A percentile compares a stretch with the other conserved stretches of the same genome.
Conservation (phyloP, 2,797 vertebrate genomes). For the Uromys caudimaculatus region DNA sequence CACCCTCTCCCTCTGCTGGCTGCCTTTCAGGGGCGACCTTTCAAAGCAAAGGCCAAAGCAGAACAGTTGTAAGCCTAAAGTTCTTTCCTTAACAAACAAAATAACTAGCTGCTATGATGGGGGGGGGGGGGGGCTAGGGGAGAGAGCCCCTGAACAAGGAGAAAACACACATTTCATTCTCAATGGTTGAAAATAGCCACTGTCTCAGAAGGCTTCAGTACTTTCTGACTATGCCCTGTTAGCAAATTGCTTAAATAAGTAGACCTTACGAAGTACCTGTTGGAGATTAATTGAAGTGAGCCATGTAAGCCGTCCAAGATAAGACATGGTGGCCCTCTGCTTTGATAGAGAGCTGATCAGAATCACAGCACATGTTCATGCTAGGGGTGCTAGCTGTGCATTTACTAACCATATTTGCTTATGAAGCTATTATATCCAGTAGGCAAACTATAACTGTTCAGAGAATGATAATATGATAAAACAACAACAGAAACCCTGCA, state of each 20-base stretch:
- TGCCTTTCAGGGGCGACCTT: constrained; percentile 75
- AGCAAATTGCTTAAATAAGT: constrained; percentile 59
- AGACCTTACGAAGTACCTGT: background rate
- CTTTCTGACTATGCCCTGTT: constrained; percentile 46
- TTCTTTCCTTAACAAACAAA: constrained; percentile 65
- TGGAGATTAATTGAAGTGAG: constrained; percentile 49
- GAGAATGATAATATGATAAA: constrained; percentile 4
- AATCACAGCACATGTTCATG: background rate
- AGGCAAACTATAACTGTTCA: background rate
- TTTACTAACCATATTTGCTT: constrained; percentile 17
- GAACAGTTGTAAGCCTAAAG: constrained; percentile 69
- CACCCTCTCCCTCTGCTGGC: constrained; percentile 54
- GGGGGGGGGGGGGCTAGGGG: no score
- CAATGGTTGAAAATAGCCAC: background rate
- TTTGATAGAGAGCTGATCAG: constrained; percentile 28
- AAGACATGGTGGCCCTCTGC: constrained; percentile 17
- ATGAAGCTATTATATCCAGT: background rate
- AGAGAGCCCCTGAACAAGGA: constrained; percentile 30
- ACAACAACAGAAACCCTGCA: constrained; percentile 38
- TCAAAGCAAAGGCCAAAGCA: constrained; percentile 74
- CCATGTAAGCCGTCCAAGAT: background rate
- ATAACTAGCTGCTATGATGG: constrained; percentile 10
- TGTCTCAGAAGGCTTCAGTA: constrained; percentile 6
- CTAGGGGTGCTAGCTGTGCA: background rate
- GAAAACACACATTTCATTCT: constrained; percentile 47